phyloP scores from a whole-genome alignment of 2,113 vertebrate species.

The Corythornis cristatus region DNA sequence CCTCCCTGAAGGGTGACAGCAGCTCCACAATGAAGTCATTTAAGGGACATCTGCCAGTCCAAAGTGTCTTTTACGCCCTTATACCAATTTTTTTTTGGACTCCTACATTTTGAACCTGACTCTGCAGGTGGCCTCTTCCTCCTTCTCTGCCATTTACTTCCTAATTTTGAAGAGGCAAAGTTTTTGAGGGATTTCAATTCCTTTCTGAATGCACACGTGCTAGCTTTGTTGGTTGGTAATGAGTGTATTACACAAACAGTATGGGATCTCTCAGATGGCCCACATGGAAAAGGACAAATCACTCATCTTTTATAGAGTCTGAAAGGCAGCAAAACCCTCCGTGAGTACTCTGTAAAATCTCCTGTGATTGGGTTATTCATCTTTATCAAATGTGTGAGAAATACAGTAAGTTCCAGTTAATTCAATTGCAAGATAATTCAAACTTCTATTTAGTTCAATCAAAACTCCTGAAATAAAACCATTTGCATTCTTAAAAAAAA shows the following conservation, averaged over 20 bases:
- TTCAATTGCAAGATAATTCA: constrained; percentile 19
- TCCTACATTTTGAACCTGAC: background rate
- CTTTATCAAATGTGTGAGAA: constrained; percentile 21
- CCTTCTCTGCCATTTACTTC: background rate
- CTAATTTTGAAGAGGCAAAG: background rate
- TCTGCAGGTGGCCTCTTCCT: background rate
- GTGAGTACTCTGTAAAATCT: background rate
- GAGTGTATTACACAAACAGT: background rate
- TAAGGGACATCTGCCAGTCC: background rate
- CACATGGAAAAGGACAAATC: background rate
- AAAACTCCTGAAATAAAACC: constrained; percentile 3
- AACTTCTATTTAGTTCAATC: constrained; percentile 21
- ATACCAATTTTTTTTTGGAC: background rate
- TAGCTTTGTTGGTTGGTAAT: background rate
- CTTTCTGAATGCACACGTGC: background rate
- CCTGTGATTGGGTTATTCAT: background rate
- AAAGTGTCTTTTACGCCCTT: background rate
- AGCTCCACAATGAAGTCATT: background rate
- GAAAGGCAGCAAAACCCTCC: background rate
- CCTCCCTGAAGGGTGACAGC: background rate
- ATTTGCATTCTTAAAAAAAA: background rate
- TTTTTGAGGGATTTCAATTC: background rate
- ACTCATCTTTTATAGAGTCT: background rate
- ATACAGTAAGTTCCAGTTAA: constrained; percentile 15
- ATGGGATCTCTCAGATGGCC: background rate